phyloP scores from a whole-genome alignment of 2,888 invertebrate species.

The Vesta saturnalis region DNA sequence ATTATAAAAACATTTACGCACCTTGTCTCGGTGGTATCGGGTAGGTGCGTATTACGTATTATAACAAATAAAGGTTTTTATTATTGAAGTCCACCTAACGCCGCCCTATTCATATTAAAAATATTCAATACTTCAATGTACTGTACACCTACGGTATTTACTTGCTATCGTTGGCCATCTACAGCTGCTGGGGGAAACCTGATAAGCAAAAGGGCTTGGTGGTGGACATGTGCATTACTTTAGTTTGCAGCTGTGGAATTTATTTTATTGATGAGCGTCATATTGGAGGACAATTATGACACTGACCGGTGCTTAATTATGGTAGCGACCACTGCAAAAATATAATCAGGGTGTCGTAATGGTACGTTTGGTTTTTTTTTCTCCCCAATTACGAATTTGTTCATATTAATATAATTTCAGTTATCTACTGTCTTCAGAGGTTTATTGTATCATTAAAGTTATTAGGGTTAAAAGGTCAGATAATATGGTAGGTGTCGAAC shows the following conservation, averaged over 20 bases:
- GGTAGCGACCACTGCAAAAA: not conserved
- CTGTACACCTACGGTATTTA: conserved; percentile 41
- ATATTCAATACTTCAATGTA: conserved; percentile 15
- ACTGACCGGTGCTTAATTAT: conserved; percentile 28
- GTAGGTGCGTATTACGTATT: conserved; percentile 31
- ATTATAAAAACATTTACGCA: conserved; percentile 27
- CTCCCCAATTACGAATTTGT: too few relatives aligned
- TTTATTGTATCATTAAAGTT: too few relatives aligned
- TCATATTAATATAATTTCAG: too few relatives aligned
- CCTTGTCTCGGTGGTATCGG: conserved; percentile 31
- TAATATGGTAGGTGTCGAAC: too few relatives aligned
- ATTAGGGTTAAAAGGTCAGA: too few relatives aligned
- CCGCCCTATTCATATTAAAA: conserved; percentile 27
- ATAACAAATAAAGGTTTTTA: conserved; percentile 23
- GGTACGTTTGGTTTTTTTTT: too few relatives aligned
- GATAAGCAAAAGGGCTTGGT: conserved; percentile 38
- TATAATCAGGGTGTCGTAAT: too few relatives aligned
- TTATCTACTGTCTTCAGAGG: too few relatives aligned
- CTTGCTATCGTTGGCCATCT: conserved; percentile 39
- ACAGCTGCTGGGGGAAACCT: conserved; percentile 42
- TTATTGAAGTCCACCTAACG: conserved; percentile 31
- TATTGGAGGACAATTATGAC: conserved; percentile 38
- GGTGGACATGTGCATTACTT: conserved; percentile 40
- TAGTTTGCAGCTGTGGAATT: conserved; percentile 38
- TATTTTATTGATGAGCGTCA: conserved; percentile 42